Percentiles rank a stretch among this genome's conserved stretches.
Conservation (phyloP, 2,113 vertebrate genomes). For the Lucifuga dentata region DNA sequence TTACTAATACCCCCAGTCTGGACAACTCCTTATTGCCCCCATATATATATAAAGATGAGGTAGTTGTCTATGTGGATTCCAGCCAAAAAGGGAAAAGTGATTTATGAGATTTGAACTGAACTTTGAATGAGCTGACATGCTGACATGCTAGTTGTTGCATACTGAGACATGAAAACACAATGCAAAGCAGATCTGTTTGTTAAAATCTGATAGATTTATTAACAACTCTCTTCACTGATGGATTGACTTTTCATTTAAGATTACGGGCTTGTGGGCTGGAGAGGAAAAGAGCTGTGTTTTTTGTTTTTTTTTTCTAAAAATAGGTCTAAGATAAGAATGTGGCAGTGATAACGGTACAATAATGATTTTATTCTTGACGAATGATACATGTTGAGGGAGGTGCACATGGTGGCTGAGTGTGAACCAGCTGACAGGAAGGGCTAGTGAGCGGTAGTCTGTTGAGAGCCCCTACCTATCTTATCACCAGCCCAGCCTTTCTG, state of each 20-base stretch:
- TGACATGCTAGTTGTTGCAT: neutral
- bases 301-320: conserved; percentile 44
- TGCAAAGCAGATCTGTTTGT: conserved; percentile 2
- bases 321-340: conserved; percentile 67
- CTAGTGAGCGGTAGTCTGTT: neutral
- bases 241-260: neutral
- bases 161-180: conserved; percentile 4
- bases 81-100: neutral
- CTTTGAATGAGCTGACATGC: neutral
- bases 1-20: no score
- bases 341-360: conserved; percentile 53
- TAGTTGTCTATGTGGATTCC: neutral
- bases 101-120: neutral
- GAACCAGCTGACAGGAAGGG: conserved; percentile 8
- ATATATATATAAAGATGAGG: neutral
- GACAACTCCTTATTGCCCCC: no score
- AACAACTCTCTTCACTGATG: neutral
- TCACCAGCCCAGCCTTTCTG: neutral
- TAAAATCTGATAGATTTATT: conserved; percentile 11
- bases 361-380: conserved; percentile 60
- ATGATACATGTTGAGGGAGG: conserved; percentile 27
- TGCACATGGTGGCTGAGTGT: conserved; percentile 3
- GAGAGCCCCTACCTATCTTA: conserved; percentile 27
- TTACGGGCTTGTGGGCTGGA: conserved; percentile 22
- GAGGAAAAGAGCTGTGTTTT: conserved; percentile 10